A percentile compares a stretch with the other conserved stretches of the same genome.
Conservation (phyloP, 1,140 invertebrate genomes). For the Drosophila leontia region DNA sequence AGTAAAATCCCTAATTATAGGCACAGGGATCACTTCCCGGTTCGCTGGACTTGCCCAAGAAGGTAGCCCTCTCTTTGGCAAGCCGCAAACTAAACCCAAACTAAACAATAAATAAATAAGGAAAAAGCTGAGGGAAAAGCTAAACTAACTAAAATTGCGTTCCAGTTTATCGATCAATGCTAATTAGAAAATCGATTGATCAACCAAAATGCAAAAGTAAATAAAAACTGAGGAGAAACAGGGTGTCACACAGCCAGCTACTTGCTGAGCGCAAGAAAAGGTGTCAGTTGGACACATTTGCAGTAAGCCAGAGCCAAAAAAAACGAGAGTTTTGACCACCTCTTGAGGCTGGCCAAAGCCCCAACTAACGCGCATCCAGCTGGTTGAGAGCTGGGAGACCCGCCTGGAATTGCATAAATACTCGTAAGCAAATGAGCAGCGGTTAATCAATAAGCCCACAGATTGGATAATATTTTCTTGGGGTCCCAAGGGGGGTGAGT, state of each 20-base stretch:
- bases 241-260: background rate
- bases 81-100: background rate
- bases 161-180: slow-evolving; percentile 66
- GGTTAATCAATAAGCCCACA: slow-evolving; percentile 77
- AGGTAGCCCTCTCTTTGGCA: slow-evolving; percentile 7
- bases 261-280: background rate
- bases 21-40: slow-evolving; percentile 45
- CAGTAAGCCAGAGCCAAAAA: background rate
- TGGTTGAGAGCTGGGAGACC: background rate
- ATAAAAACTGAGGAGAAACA: slow-evolving; percentile 8
- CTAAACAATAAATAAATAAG: background rate
- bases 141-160: slow-evolving; percentile 1
- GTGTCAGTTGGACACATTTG: slow-evolving; percentile 39
- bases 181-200: slow-evolving; percentile 76
- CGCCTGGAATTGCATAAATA: slow-evolving; percentile 72
- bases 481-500: background rate
- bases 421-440: slow-evolving; percentile 74
- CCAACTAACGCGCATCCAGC: slow-evolving; percentile 12
- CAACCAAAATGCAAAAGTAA: slow-evolving; percentile 40
- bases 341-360: background rate
- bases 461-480: slow-evolving; percentile 73
- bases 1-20: slow-evolving; percentile 7
- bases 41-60: slow-evolving; percentile 42
- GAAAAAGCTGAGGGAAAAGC: background rate
- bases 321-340: slow-evolving; percentile 15